Evolutionary conservation across 2,113 vertebrate species (phyloP).

Genomic region (Notothenia rossii): DNA sequence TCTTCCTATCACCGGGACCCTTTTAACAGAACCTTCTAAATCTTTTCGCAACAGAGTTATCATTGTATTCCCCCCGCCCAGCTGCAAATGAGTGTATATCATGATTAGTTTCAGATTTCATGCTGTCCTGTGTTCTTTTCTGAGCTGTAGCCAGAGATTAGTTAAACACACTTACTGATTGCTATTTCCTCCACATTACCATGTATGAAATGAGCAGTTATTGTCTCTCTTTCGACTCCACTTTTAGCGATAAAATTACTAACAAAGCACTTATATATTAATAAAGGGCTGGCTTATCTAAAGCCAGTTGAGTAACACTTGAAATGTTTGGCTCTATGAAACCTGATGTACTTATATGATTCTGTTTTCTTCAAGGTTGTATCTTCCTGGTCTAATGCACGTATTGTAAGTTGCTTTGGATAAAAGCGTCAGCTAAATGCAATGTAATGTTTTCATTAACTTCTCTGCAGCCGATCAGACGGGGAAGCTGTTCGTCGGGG

Average conservation of each 20-base stretch:
- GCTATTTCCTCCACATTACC: constrained; percentile 69
- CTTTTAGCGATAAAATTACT: no score
- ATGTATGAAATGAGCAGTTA: constrained; percentile 74
- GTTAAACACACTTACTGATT: constrained; percentile 65
- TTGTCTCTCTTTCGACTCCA: constrained; percentile 37
- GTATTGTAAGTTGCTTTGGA: no score
- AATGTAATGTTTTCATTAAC: constrained; percentile 82
- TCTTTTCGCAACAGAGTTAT: constrained; percentile 46
- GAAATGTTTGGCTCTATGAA: no score
- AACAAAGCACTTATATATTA: no score
- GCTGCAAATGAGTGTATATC: constrained; percentile 62
- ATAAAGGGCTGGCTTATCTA: no score
- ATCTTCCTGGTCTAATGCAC: no score
- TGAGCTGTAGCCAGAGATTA: constrained; percentile 61
- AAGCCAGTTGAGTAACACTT: no score
- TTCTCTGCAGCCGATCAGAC: constrained; percentile 90
- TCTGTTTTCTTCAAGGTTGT: no score
- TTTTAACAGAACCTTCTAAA: constrained; percentile 40
- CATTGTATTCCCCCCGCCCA: constrained; percentile 57
- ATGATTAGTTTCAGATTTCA: constrained; percentile 71
- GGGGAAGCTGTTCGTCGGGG: constrained; percentile 94
- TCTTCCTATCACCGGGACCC: constrained; percentile 34
- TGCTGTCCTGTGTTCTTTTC: constrained; percentile 56
- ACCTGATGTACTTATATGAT: no score
- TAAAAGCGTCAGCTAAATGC: no score